Evolutionary conservation across 2,888 invertebrate genomes (phyloP).

Genomic region (Mythimna pallens): DNA sequence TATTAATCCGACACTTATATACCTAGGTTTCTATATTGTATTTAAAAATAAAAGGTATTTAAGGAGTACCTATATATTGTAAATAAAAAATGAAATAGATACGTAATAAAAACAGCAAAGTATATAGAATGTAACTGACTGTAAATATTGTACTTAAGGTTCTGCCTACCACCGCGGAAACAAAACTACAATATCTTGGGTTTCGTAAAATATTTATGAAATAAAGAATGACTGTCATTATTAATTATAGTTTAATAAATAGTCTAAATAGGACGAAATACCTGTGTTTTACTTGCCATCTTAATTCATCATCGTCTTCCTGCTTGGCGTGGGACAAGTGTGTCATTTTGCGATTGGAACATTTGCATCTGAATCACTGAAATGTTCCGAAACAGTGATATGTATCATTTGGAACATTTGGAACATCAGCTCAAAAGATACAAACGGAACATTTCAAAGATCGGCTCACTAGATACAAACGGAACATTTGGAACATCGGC

Average conservation of each 20-base stretch:
- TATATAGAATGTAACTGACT: constrained; percentile 44
- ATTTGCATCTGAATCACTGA: no score
- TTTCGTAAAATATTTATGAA: constrained; percentile 43
- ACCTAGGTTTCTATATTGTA: constrained; percentile 34
- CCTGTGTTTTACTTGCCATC: constrained; percentile 10
- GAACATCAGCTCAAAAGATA: no score
- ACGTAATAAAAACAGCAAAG: constrained; percentile 50
- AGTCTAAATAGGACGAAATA: constrained; percentile 21
- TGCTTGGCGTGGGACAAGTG: no score
- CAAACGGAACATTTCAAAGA: no score
- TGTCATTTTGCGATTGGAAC: no score
- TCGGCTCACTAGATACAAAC: no score
- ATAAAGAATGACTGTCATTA: constrained; percentile 56
- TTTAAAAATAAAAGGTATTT: constrained; percentile 42
- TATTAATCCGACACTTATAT: constrained; percentile 8
- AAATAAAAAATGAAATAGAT: constrained; percentile 59
- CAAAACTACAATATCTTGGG: constrained; percentile 38
- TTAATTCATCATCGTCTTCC: no score
- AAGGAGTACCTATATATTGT: constrained; percentile 59
- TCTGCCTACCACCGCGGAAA: constrained; percentile 40
- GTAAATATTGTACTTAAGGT: constrained; percentile 57
- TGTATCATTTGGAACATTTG: no score
- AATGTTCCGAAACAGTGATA: no score
- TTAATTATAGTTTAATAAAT: constrained; percentile 56
- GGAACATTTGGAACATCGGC: no score